Percentiles rank a stretch among this genome's conserved stretches.
Evolutionary conservation across 2,113 vertebrate species (phyloP).

Genomic region (Mus musculus): DNA sequence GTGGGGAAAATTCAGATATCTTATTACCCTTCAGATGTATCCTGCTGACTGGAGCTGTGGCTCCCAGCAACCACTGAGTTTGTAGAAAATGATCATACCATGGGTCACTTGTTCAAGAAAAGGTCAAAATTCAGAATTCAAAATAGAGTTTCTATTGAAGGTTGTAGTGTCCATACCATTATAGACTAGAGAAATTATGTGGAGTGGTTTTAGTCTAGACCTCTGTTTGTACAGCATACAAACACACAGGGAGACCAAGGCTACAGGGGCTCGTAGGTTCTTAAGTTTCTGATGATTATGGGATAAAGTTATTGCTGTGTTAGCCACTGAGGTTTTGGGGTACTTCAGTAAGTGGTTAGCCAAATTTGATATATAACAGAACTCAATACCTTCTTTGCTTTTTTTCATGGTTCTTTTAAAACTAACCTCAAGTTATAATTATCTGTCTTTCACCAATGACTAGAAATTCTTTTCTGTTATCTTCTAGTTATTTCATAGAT

Average conservation of each 20-base stretch:
- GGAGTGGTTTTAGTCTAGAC: background rate
- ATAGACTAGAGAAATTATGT: background rate
- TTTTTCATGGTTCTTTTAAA: slow-evolving; percentile 3
- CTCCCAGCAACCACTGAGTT: background rate
- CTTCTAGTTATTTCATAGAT: slow-evolving; percentile 39
- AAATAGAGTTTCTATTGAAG: background rate
- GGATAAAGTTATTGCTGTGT: background rate
- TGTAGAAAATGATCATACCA: background rate
- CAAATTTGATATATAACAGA: background rate
- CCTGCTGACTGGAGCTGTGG: background rate
- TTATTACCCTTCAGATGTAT: background rate
- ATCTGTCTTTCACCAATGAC: slow-evolving; percentile 17
- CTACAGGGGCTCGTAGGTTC: background rate
- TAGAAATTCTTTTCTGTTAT: slow-evolving; percentile 27
- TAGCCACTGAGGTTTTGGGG: background rate
- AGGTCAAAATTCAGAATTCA: background rate
- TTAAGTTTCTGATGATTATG: background rate
- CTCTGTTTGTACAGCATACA: background rate
- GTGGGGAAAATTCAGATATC: background rate
- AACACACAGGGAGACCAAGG: background rate
- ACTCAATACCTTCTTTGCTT: background rate
- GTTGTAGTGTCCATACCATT: background rate
- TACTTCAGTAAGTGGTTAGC: background rate
- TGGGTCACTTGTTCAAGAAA: background rate
- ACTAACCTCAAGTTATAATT: background rate